Evolutionary conservation across 1,140 invertebrate genomes (phyloP), one percentile per base, ranked within the genome.

Genomic region (Galleria mellonella): DNA sequence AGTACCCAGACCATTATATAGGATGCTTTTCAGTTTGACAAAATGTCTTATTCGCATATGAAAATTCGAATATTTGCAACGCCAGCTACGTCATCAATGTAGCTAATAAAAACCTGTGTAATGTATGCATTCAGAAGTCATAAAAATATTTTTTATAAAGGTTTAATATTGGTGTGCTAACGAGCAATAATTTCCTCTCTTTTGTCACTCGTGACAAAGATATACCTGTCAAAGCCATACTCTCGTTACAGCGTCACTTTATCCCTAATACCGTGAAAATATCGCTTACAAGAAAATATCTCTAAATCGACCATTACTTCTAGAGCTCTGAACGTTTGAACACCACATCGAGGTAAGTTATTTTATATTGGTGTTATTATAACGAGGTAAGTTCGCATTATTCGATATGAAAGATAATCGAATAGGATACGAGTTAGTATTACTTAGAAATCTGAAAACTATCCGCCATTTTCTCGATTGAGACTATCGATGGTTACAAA

Each of bases 211-310:
- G 54, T 58, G 50, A 62, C 58, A 66, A 71, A 71, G 67, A 64
- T 76, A 62, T 70, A 51, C 45, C 59, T 74, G 68, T 71, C 75
- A 72, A 68, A 74, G 68, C 56, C 66, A 63, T 40, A 32, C 28
- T 35, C 49, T 65, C 53, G 56, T 71, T 71, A 74, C 53, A 55
- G 51, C 47, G 65, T 71, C 57, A 63, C 55, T 62, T 67, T 67
- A 68, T 55, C 53, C 58, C 54, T 41, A 57, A 54, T 44, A 47
- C 42, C 40, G 47, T 38, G 59, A 71, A 77, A 77, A 72, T 74
- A 74, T 74, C 66, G 58, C 58, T 72, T 69, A 64, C 61, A 66
- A 65, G 58, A 70, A 67, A 62, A 72, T 60, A 51, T 51, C 58
- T 55, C 35, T 53, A 55, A 51, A 56, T 13, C 47, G 53, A 51